phyloP scores from a whole-genome alignment of 2,888 invertebrate species.

The Diaphora mendica region DNA sequence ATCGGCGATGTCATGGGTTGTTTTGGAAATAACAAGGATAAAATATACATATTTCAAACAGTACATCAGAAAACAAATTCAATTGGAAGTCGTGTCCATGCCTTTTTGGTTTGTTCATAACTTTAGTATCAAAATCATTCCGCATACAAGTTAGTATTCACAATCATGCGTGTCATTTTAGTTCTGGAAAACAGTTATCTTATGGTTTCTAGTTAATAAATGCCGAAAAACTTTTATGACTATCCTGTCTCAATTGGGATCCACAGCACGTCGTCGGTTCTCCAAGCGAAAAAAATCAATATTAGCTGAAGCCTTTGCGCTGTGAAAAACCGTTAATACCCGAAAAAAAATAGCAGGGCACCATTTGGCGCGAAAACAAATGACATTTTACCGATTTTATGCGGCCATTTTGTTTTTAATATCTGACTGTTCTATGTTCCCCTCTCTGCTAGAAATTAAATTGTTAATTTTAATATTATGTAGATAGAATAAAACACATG shows the following conservation, averaged over 20 bases:
- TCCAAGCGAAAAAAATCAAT: constrained; percentile 63
- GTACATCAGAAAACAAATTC: constrained; percentile 30
- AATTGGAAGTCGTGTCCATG: constrained; percentile 45
- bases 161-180: constrained; percentile 73
- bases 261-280: constrained; percentile 61
- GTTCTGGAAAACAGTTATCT: constrained; percentile 43
- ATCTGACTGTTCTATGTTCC: constrained; percentile 80
- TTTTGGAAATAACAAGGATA: constrained; percentile 43
- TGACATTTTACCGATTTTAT: constrained; percentile 77
- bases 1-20: constrained; percentile 46
- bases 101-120: constrained; percentile 28
- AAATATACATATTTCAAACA: constrained; percentile 37
- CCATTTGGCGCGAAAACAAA: constrained; percentile 66
- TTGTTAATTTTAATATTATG: constrained; percentile 72
- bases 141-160: constrained; percentile 70
- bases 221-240: constrained; percentile 60
- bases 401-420: constrained; percentile 73
- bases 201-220: constrained; percentile 47
- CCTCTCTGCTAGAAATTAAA: constrained; percentile 86
- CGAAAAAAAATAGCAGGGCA: constrained; percentile 60
- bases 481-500: constrained; percentile 57
- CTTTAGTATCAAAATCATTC: constrained; percentile 53
- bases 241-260: constrained; percentile 70
- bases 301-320: constrained; percentile 76
- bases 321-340: constrained; percentile 69